Evolutionary conservation across 2,113 vertebrate species (phyloP).

Genomic region (Pterophyllum scalare): DNA sequence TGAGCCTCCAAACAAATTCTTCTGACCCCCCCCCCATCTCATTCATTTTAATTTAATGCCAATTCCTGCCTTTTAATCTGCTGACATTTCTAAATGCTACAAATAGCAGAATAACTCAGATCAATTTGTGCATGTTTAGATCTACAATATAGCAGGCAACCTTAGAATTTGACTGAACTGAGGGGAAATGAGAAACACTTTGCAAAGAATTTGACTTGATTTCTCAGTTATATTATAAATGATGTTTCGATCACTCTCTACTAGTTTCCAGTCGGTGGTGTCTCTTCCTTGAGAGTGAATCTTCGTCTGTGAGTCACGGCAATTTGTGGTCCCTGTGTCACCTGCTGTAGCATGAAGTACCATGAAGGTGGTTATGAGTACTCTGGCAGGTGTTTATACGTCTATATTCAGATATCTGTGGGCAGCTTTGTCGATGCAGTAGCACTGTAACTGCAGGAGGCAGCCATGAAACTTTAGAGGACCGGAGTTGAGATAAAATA

Average conservation of each 20-base stretch:
- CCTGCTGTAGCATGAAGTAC: neutral
- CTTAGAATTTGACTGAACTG: neutral
- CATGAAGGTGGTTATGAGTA: neutral
- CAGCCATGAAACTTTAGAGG: neutral
- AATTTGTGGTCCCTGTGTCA: neutral
- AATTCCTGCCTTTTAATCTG: neutral
- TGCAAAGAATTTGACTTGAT: neutral
- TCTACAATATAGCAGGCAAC: neutral
- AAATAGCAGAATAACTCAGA: neutral
- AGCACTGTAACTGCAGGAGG: neutral
- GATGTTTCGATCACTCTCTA: neutral
- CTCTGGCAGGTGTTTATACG: neutral
- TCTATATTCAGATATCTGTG: neutral
- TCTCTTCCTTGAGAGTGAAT: neutral
- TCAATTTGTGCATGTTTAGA: neutral
- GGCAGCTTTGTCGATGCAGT: neutral
- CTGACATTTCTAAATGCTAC: neutral
- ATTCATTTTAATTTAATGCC: neutral
- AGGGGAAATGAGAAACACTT: neutral
- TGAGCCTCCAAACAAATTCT: no score
- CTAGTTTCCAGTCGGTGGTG: neutral
- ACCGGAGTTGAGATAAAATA: neutral
- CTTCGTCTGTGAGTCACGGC: neutral
- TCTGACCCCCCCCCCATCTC: no score
- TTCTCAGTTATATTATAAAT: neutral